phyloP scores from a whole-genome alignment of 2,113 vertebrate species.

The Chaetodon trifascialis region DNA sequence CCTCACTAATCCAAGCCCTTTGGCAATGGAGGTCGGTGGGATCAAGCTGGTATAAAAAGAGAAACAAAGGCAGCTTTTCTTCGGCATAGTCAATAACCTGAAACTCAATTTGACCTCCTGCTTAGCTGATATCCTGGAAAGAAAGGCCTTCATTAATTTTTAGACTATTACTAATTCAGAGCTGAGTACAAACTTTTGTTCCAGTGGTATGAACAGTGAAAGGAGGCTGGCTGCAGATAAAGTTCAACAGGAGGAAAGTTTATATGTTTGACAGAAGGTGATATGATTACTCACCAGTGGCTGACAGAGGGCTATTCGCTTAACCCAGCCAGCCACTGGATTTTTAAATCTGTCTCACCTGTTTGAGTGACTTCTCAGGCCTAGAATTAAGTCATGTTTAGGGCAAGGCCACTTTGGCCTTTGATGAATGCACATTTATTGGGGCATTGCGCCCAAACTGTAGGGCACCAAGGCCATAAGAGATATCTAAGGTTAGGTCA shows the following conservation, averaged over 20 bases:
- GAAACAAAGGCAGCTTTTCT: conserved; percentile 54
- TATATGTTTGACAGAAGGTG: neutral
- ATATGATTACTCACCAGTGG: neutral
- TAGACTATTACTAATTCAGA: conserved; percentile 33
- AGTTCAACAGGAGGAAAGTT: conserved; percentile 13
- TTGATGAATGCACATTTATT: too few relatives aligned
- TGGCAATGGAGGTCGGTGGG: conserved; percentile 56
- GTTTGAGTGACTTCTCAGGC: neutral
- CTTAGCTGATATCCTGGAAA: conserved; percentile 20
- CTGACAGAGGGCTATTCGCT: neutral
- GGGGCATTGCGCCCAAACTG: too few relatives aligned
- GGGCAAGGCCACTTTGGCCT: too few relatives aligned
- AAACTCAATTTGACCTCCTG: conserved; percentile 46
- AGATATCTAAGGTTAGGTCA: too few relatives aligned
- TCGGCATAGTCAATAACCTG: conserved; percentile 32
- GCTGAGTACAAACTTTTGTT: conserved; percentile 17
- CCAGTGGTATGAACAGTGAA: conserved; percentile 8
- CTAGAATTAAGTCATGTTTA: too few relatives aligned
- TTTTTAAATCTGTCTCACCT: neutral
- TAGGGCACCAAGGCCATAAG: too few relatives aligned
- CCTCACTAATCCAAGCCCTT: conserved; percentile 58
- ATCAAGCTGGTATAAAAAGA: conserved; percentile 38
- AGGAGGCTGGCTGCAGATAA: neutral
- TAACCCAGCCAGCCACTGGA: neutral
- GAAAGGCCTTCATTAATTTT: conserved; percentile 32